Conservation (phyloP, 2,888 invertebrate species). For the Slavum lentiscoides region DNA sequence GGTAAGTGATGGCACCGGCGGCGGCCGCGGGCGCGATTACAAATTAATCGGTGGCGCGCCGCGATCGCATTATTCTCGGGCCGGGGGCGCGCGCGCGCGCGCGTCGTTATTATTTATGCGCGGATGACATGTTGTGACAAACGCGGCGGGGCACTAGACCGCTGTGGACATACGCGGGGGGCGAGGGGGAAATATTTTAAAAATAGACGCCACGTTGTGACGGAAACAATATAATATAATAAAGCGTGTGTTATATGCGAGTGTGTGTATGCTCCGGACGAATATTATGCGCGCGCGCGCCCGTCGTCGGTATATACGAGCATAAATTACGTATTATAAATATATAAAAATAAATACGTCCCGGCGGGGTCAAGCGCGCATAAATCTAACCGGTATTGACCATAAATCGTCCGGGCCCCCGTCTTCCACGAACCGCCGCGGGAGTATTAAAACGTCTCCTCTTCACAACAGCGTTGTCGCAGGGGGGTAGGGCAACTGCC, state of each 20-base stretch:
- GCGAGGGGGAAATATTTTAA: neutral
- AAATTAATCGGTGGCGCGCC: constrained; percentile 24
- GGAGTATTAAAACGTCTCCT: too few species aligned
- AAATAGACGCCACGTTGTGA: constrained; percentile 35
- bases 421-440: neutral
- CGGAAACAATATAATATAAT: constrained; percentile 34
- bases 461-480: too few species aligned
- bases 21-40: constrained; percentile 18
- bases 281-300: neutral
- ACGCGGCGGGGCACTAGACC: constrained; percentile 39
- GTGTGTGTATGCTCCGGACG: too few species aligned
- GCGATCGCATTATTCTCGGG: neutral
- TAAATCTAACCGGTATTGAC: constrained; percentile 53
- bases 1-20: too few species aligned
- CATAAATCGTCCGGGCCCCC: constrained; percentile 32
- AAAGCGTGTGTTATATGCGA: neutral
- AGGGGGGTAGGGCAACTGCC: too few species aligned
- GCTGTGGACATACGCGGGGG: neutral
- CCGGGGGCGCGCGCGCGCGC: neutral
- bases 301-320: constrained; percentile 11
- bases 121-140: constrained; percentile 50
- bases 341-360: neutral
- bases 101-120: constrained; percentile 14
- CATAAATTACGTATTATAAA: constrained; percentile 30
- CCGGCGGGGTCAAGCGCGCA: constrained; percentile 40